Conservation (phyloP, 1,140 invertebrate species). For the Lepidostoma basale region DNA sequence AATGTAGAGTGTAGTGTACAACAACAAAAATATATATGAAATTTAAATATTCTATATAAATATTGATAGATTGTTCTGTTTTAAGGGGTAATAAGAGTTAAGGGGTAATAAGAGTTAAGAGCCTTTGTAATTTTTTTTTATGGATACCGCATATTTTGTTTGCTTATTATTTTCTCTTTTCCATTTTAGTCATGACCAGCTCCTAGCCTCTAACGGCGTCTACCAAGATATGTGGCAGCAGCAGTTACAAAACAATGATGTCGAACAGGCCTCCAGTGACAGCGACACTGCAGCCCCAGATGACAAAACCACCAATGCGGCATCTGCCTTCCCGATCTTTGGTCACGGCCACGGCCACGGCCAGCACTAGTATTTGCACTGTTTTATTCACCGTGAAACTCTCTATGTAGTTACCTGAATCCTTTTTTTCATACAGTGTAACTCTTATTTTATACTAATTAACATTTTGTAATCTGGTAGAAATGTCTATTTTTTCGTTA, state of each 20-base stretch:
- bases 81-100: too few relatives aligned
- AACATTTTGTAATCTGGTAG: too few relatives aligned
- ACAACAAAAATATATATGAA: neutral
- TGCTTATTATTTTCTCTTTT: too few relatives aligned
- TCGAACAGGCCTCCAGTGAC: conserved; percentile 18
- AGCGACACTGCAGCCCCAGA: conserved; percentile 6
- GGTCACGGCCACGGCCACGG: conserved; percentile 49
- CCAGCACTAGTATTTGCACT: conserved; percentile 8
- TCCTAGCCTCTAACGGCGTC: conserved; percentile 70
- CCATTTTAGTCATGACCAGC: conserved; percentile 74
- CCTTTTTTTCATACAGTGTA: too few relatives aligned
- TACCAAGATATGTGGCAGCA: conserved; percentile 91
- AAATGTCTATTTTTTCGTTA: too few relatives aligned
- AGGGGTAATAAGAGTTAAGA: too few relatives aligned
- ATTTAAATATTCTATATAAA: neutral
- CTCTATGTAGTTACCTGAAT: too few relatives aligned
- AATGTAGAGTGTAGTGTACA: too few relatives aligned
- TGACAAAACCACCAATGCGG: conserved; percentile 4
- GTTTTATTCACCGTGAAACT: too few relatives aligned
- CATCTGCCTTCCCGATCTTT: neutral
- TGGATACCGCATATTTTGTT: too few relatives aligned
- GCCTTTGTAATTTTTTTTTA: too few relatives aligned
- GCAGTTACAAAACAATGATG: conserved; percentile 69
- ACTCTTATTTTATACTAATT: too few relatives aligned
- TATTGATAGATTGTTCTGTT: neutral